Conservation (phyloP, 2,113 vertebrate species). For the Lanius collurio region DNA sequence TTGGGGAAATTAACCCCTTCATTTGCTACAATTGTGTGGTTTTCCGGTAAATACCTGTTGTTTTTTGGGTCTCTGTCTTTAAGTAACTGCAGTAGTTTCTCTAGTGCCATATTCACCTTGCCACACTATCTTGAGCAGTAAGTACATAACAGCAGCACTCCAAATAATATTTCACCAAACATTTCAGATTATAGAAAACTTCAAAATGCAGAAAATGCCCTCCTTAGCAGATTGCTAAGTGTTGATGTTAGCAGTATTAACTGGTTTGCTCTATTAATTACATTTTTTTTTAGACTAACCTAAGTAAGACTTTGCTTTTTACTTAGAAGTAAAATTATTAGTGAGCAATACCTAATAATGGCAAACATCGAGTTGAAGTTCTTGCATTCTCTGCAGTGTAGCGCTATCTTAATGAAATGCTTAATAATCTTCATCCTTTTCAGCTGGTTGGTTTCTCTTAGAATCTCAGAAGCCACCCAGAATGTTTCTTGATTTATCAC, state of each 20-base stretch:
- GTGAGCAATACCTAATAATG: constrained; percentile 88
- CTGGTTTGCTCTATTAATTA: neutral
- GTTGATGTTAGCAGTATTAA: neutral
- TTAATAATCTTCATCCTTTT: constrained; percentile 98
- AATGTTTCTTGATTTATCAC: constrained; percentile 99
- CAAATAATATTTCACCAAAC: neutral
- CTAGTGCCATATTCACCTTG: neutral
- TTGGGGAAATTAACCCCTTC: neutral
- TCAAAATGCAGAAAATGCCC: neutral
- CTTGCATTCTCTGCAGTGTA: constrained; percentile 99
- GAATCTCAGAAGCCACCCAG: constrained; percentile 96
- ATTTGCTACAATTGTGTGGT: neutral
- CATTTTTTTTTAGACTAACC: neutral
- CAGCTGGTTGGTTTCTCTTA: constrained; percentile 93
- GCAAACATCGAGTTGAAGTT: constrained; percentile 99
- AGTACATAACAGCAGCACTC: neutral
- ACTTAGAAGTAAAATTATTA: neutral
- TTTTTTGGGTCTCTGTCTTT: neutral
- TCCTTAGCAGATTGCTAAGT: neutral
- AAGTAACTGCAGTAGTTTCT: neutral
- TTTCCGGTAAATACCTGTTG: neutral
- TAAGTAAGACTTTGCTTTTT: neutral
- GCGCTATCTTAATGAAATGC: constrained; percentile 97
- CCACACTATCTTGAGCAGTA: neutral
- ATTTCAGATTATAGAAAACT: neutral